Conservation (phyloP, 2,797 vertebrate genomes). For the Acridotheres tristis region DNA sequence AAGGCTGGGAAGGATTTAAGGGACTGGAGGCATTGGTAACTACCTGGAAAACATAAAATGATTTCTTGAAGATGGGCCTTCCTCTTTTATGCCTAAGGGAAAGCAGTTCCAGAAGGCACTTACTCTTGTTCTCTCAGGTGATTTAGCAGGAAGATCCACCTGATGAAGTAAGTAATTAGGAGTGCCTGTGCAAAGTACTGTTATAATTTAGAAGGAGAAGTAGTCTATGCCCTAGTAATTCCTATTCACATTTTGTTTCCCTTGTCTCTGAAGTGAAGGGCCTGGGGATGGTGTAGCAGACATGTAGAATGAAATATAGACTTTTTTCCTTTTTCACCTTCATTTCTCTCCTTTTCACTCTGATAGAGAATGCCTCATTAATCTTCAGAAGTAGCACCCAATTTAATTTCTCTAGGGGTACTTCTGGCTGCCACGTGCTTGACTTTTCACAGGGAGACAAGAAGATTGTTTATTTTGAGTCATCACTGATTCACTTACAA, state of each 20-base stretch:
- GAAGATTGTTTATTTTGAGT: not conserved
- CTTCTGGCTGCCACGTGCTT: accelerated
- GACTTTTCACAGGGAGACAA: not conserved
- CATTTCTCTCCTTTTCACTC: not conserved
- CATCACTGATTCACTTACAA: not conserved
- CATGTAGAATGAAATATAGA: not conserved
- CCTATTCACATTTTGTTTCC: not conserved
- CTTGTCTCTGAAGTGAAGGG: not conserved
- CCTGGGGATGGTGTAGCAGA: not conserved
- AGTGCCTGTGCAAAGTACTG: not conserved
- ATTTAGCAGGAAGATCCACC: not conserved
- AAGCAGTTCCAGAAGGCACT: not conserved
- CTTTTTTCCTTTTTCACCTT: not conserved
- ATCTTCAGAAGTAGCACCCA: not conserved
- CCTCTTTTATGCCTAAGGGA: not conserved
- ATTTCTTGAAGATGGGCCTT: not conserved
- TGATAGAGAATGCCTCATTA: not conserved
- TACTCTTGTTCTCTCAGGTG: not conserved
- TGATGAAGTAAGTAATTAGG: not conserved
- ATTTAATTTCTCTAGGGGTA: not conserved
- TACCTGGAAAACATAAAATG: not conserved
- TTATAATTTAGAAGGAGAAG: not conserved
- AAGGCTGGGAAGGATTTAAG: not conserved
- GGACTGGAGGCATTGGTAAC: not conserved
- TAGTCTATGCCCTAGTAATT: not conserved